A percentile compares a stretch with the other conserved stretches of the same genome.
Evolutionary conservation across 1,140 invertebrate species (phyloP).

Genomic region (Schlechtendalia chinensis): DNA sequence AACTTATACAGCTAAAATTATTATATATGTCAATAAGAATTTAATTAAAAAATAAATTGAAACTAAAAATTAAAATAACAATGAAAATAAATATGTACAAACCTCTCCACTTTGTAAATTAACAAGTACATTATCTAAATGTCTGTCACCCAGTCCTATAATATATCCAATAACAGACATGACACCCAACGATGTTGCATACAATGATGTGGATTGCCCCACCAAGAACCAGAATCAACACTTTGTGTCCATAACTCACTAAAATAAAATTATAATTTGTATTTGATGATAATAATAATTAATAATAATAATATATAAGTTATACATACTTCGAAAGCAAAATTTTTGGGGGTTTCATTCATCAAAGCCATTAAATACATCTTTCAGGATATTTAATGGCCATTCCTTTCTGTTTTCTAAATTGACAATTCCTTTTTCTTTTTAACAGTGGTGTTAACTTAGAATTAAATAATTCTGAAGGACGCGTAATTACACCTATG

Average conservation of each 20-base stretch:
- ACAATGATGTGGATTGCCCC: slow-evolving; percentile 84
- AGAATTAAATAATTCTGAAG: slow-evolving; percentile 89
- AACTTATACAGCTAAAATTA: no score
- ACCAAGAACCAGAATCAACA: slow-evolving; percentile 84
- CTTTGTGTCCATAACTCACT: slow-evolving; percentile 92
- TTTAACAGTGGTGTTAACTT: slow-evolving; percentile 83
- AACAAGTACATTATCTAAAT: slow-evolving; percentile 96
- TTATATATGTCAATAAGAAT: no score
- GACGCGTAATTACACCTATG: slow-evolving; percentile 63
- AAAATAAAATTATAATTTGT: slow-evolving; percentile 53
- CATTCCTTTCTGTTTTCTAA: slow-evolving; percentile 86
- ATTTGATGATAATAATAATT: no score
- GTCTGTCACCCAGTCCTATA: slow-evolving; percentile 95
- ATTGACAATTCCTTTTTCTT: slow-evolving; percentile 76
- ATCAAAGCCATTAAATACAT: slow-evolving; percentile 84
- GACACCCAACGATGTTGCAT: slow-evolving; percentile 90
- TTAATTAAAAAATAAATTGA: neutral
- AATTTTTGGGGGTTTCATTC: slow-evolving; percentile 87
- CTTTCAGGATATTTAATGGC: slow-evolving; percentile 77
- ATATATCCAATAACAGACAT: slow-evolving; percentile 99
- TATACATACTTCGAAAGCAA: slow-evolving; percentile 71
- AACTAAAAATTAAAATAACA: neutral
- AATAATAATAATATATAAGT: neutral
- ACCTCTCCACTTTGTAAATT: slow-evolving; percentile 90
- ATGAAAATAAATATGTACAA: slow-evolving; percentile 51